Evolutionary conservation across 2,797 vertebrate species (phyloP).

Genomic region (Taeniopygia guttata): DNA sequence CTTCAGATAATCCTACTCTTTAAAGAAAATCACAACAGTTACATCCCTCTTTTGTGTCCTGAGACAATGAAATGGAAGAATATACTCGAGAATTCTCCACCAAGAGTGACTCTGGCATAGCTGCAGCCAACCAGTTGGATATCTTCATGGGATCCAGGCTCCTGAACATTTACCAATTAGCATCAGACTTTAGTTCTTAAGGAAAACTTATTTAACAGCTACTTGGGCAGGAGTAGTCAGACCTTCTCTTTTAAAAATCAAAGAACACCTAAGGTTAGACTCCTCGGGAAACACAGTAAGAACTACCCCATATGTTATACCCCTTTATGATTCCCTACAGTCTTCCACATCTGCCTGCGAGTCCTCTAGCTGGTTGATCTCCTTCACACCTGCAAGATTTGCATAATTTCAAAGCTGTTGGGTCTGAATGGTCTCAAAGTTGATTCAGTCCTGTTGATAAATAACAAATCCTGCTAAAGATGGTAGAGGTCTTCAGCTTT

Average conservation of each 20-base stretch:
- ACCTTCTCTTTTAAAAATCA: background rate
- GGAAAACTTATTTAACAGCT: background rate
- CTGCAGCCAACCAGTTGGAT: background rate
- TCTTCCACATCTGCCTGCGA: background rate
- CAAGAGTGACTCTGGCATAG: background rate
- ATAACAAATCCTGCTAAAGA: background rate
- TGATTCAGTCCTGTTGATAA: background rate
- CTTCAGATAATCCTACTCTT: background rate
- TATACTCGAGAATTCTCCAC: background rate
- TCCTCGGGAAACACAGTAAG: background rate
- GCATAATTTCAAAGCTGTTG: background rate
- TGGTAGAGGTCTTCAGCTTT: background rate
- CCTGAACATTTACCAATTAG: background rate
- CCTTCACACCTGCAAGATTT: background rate
- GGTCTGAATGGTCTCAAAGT: background rate
- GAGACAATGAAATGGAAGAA: background rate
- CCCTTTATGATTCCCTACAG: background rate
- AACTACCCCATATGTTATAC: rapidly evolving
- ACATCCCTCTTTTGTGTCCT: background rate
- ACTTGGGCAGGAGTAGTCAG: background rate
- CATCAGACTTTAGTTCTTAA: background rate
- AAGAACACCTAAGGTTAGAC: background rate
- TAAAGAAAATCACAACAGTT: background rate
- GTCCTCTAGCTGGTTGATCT: background rate
- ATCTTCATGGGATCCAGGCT: background rate